A percentile compares a stretch with the other conserved stretches of the same genome.
Evolutionary conservation across 2,888 invertebrate genomes (phyloP).

Genomic region (Pammene fasciana): DNA sequence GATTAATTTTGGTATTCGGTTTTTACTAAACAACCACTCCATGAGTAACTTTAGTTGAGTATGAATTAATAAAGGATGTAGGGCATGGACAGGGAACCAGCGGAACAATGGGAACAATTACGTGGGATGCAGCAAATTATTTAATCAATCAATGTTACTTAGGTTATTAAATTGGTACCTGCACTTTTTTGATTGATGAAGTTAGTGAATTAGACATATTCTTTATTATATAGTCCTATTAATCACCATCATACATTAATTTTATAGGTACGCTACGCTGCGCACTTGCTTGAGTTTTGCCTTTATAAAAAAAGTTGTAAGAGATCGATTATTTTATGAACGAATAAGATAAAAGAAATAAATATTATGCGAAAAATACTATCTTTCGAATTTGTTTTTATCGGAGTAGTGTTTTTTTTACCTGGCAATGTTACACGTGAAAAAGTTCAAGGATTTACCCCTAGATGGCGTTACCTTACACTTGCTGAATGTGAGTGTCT

Average conservation of each 20-base stretch:
- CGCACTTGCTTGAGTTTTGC: no score
- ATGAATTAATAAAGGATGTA: slow-evolving; percentile 20
- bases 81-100: neutral
- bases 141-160: slow-evolving; percentile 23
- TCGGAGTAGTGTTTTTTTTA: neutral
- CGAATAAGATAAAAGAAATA: no score
- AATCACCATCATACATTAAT: no score
- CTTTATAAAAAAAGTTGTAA: no score
- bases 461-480: slow-evolving; percentile 32
- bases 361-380: no score
- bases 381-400: no score
- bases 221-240: no score
- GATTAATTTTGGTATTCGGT: neutral
- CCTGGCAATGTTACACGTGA: slow-evolving; percentile 12
- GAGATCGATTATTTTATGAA: no score
- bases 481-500: no score
- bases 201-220: no score
- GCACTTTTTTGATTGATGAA: neutral
- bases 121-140: slow-evolving; percentile 37
- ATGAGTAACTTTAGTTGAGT: neutral
- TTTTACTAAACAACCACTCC: neutral
- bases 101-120: slow-evolving; percentile 3
- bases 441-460: slow-evolving; percentile 35
- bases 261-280: no score
- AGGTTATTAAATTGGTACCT: slow-evolving; percentile 10